These are phyloP conservation scores for Boloria euphrosyne DNA, from an alignment of 2,888 invertebrate species.

Conservation along the genomic window DNA sequence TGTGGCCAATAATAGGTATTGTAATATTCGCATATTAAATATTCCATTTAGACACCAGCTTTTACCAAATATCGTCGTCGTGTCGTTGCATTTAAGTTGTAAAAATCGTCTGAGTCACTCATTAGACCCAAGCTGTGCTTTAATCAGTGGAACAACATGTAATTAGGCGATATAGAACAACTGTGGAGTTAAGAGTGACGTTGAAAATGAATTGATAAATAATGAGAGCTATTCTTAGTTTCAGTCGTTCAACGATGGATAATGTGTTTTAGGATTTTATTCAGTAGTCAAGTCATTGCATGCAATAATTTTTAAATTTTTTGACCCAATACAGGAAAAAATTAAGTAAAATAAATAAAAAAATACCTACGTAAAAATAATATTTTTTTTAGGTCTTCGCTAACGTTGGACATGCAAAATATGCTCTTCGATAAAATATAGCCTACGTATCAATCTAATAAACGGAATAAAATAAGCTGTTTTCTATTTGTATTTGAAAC, in stretches of 20 bases:
- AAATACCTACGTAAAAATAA: no score
- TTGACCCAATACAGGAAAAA: no score
- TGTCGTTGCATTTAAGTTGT: slow-evolving; percentile 38
- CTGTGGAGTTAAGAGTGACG: slow-evolving; percentile 23
- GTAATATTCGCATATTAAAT: no score
- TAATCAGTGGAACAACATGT: slow-evolving; percentile 79
- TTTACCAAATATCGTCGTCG: slow-evolving; percentile 42
- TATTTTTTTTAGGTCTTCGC: no score
- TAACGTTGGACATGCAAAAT: no score
- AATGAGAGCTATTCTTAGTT: slow-evolving; percentile 13
- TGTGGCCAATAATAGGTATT: no score
- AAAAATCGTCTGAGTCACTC: slow-evolving; percentile 67
- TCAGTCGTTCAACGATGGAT: background rate
- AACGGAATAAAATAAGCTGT: no score
- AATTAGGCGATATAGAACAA: slow-evolving; percentile 71
- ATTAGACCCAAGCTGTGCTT: slow-evolving; percentile 82
- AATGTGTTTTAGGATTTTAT: background rate
- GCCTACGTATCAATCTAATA: no score
- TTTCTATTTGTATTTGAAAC: no score
- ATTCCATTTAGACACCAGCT: background rate
- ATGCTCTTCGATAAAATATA: no score
- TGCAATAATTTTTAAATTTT: no score
- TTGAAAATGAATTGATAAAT: slow-evolving; percentile 32
- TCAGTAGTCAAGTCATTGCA: background rate
- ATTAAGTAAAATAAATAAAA: no score